These are phyloP conservation scores for Odontomachus brunneus DNA, from an alignment of 1,140 invertebrate species.

Conservation along the genomic window DNA sequence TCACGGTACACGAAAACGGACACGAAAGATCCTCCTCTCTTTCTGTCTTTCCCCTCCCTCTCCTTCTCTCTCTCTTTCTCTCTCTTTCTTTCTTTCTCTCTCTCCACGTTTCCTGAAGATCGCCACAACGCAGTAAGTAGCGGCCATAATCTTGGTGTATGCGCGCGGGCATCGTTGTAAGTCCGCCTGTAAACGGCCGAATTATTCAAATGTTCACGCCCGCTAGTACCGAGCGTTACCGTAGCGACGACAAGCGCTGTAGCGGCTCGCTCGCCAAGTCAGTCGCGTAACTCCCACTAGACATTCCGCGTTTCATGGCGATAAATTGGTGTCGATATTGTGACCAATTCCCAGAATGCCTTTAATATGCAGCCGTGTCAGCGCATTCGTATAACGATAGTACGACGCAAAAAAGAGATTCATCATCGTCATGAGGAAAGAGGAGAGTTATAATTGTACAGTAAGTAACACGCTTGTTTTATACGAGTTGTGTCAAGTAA, in stretches of 20 bases:
- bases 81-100: not conserved
- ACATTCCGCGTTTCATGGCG: slow-evolving; percentile 64
- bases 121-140: slow-evolving; percentile 75
- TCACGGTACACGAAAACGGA: slow-evolving; percentile 67
- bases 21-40: slow-evolving; percentile 50
- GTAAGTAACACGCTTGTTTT: slow-evolving; percentile 11
- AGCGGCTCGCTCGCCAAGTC: slow-evolving; percentile 64
- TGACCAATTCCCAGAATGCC: slow-evolving; percentile 80
- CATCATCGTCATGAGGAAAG: not conserved
- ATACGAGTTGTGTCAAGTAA: not conserved
- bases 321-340: slow-evolving; percentile 82
- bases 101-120: slow-evolving; percentile 56
- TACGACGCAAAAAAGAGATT: not conserved
- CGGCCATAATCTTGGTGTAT: slow-evolving; percentile 75
- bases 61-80: not conserved
- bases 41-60: not conserved
- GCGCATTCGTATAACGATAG: slow-evolving; percentile 28
- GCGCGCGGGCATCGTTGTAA: slow-evolving; percentile 72
- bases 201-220: slow-evolving; percentile 81
- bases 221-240: slow-evolving; percentile 68
- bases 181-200: slow-evolving; percentile 80
- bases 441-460: not conserved
- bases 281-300: slow-evolving; percentile 68
- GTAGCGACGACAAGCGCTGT: slow-evolving; percentile 71
- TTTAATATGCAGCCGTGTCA: slow-evolving; percentile 75